phyloP scores from a whole-genome alignment of 2,888 invertebrate species.

The Caenorhabditis parvicauda region DNA sequence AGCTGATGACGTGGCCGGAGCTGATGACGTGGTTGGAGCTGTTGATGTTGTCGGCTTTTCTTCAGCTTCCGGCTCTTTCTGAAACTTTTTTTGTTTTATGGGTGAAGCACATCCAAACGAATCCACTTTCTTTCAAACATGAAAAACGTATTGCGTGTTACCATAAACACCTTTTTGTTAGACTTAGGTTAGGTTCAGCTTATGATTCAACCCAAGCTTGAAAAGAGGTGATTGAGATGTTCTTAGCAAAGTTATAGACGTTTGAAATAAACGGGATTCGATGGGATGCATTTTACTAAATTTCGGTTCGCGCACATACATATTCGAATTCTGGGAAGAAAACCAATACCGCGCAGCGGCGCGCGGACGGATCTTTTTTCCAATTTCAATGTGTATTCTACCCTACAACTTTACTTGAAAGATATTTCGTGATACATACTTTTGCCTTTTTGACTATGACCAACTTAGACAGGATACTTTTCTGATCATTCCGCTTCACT shows the following conservation, averaged over 20 bases:
- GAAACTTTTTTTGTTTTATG: not conserved
- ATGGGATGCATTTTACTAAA: no score
- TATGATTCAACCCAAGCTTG: no score
- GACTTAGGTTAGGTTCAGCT: no score
- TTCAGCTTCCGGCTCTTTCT: not conserved
- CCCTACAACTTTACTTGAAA: not conserved
- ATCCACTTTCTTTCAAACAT: no score
- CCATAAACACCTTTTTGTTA: no score
- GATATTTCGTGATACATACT: constrained; percentile 8
- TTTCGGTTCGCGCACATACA: no score
- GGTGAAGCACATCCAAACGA: not conserved
- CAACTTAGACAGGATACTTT: constrained; percentile 31
- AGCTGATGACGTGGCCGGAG: constrained; percentile 7
- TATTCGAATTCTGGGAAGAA: no score
- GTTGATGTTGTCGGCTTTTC: constrained; percentile 3
- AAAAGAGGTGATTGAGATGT: no score
- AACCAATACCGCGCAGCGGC: no score
- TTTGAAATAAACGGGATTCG: no score
- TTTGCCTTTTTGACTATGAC: constrained; percentile 36
- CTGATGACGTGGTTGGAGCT: not conserved
- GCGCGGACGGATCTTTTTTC: not conserved
- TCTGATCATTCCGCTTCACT: constrained; percentile 27
- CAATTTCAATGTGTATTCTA: not conserved
- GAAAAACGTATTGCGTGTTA: no score
- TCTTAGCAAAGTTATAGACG: no score